Base-by-base conservation (phyloP, 2,888 invertebrate genomes). In the Gordius sp. region DNA sequence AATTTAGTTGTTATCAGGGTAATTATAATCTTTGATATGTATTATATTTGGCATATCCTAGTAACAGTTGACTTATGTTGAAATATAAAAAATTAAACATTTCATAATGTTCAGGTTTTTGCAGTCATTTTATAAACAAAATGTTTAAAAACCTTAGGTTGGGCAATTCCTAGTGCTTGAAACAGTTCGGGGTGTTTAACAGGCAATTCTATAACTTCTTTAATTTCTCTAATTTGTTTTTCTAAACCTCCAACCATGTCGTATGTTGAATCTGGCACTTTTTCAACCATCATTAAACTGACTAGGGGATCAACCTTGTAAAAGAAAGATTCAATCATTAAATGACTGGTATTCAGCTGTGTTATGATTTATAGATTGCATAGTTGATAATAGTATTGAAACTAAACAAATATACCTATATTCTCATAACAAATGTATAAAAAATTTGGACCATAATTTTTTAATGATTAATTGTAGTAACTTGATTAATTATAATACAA, bases 241-340 rank as follows among this genome's bases (percentile, higher is more conserved):
- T 97, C 93, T 61, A 97, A 74, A 58, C 97, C 97, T 63, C 97
- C 97, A 24, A 99, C 91, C 93, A 97, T 97, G 74, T 97, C 97
- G 67, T 97, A 97, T 1, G 97, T 99, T 0, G 93, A 93, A 70
- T 97, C 97, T 0, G 97, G 97, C 1, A 97, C 97, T 71, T 97
- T 97, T 69, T 99, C 97, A 0, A 97, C 97, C 97, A 99, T 97
- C 97, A 97, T 97, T 60, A 99, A 77, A 0, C 91, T 91, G 0
- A 97, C 97, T 59, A 97, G 74, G 0, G 97, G 97, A 74, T 97
- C 97, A 1, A 97, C 89, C 76, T 76, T 62, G 4, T 57, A 26
- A 47, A 47, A 18, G 4, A 47, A 47, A 47, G n/a, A n/a, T n/a
- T n/a, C n/a, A n/a, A n/a, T n/a, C n/a, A n/a, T n/a, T n/a, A n/a